Evolutionary conservation across 2,888 invertebrate species (phyloP), one percentile per base, ranked within the genome.

Genomic region (Coenonympha glycerion): DNA sequence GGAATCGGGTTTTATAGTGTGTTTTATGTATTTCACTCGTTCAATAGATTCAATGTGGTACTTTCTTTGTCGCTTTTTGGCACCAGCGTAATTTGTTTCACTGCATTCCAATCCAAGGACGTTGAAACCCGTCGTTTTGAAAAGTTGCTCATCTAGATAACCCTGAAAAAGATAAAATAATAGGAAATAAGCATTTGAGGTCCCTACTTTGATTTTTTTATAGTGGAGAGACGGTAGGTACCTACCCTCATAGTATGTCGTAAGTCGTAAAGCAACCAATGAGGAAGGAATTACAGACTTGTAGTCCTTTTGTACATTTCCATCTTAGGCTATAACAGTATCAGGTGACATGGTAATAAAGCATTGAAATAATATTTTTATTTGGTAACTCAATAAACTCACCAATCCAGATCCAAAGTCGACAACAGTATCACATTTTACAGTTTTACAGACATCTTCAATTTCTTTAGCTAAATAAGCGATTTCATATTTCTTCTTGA

Each of bases 351-450:
- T n/a, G n/a, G n/a, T n/a, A n/a, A n/a, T n/a, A n/a, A n/a, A n/a
- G n/a, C n/a, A n/a, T n/a, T n/a, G n/a, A n/a, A n/a, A n/a, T n/a
- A n/a, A n/a, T n/a, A n/a, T n/a, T n/a, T n/a, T n/a, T n/a, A n/a
- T n/a, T n/a, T n/a, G n/a, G n/a, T n/a, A n/a, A n/a, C n/a, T n/a
- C n/a, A n/a, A n/a, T n/a, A n/a, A n/a, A n/a, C 88, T 89, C 84
- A 92, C 92, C 83, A 94, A 77, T 4, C 94, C 94, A 11, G 91
- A 90, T 9, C 94, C 94, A 62, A 94, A 87, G 73, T 94, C 94
- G 0, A 94, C 85, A 15, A 94, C 78, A 1, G 88, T 74, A 40
- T 87, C 71, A 49, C 90, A 87, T 5, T 76, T 69, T 5, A 71
- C 65, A 21, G 75, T 59, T n/a, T 66, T 60, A 61, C 91, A 92